A percentile compares a stretch with the other conserved stretches of the same genome.
These are phyloP conservation scores for Drosophila meridionalis DNA, from an alignment of 2,888 invertebrate genomes.

Conservation along the genomic window DNA sequence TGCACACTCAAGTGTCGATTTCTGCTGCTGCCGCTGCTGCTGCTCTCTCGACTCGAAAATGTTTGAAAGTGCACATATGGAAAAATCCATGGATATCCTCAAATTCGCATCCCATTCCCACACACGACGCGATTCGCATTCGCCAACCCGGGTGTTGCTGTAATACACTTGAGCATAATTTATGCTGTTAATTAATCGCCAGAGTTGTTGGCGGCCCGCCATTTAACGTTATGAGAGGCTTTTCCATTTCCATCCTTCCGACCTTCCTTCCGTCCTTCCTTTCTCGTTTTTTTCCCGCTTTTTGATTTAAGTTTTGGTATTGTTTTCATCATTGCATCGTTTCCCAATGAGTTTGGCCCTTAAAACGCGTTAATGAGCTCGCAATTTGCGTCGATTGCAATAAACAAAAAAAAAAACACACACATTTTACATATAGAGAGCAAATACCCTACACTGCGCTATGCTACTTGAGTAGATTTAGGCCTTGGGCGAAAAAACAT, in stretches of 20 bases:
- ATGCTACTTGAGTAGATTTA: neutral
- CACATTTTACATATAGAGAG: neutral
- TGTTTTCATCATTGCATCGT: slow-evolving; percentile 35
- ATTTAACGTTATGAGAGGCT: slow-evolving; percentile 44
- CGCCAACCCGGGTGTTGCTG: slow-evolving; percentile 55
- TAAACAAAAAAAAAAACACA: no score
- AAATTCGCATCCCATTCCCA: slow-evolving; percentile 25
- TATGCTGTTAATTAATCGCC: slow-evolving; percentile 78
- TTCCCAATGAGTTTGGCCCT: slow-evolving; percentile 35
- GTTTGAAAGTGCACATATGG: slow-evolving; percentile 55
- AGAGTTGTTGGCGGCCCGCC: slow-evolving; percentile 43
- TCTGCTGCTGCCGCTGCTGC: slow-evolving; percentile 61
- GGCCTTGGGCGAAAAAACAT: neutral
- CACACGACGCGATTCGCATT: neutral
- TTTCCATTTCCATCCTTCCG: slow-evolving; percentile 13
- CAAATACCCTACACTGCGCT: neutral
- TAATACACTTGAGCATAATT: slow-evolving; percentile 80
- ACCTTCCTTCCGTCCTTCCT: neutral
- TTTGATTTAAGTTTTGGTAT: slow-evolving; percentile 20
- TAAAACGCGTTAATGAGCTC: slow-evolving; percentile 57
- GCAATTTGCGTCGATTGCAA: slow-evolving; percentile 33
- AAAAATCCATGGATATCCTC: slow-evolving; percentile 40
- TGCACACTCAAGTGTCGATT: slow-evolving; percentile 67
- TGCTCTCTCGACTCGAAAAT: slow-evolving; percentile 52
- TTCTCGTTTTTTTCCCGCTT: neutral